Evolutionary conservation across 2,888 invertebrate genomes (phyloP).

Genomic region (Stenoptilia bipunctidactyla): DNA sequence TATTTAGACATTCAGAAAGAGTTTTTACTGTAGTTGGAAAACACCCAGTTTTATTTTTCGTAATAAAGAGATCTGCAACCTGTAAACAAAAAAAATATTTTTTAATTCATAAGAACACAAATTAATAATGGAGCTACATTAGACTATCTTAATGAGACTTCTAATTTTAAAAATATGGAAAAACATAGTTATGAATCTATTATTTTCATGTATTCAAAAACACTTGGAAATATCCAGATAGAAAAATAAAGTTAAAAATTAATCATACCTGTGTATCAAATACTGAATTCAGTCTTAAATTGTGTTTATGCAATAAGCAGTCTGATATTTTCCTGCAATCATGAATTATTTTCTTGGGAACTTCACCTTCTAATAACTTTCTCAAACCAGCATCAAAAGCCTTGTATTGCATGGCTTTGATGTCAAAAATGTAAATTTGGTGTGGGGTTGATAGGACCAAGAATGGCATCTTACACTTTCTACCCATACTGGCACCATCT

Average conservation of each 20-base stretch:
- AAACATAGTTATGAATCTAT: too few relatives aligned
- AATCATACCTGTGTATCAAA: conserved; percentile 71
- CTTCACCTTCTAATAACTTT: conserved; percentile 48
- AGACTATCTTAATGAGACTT: too few relatives aligned
- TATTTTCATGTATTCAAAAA: too few relatives aligned
- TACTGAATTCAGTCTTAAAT: conserved; percentile 65
- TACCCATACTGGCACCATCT: conserved; percentile 60
- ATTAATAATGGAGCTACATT: too few relatives aligned
- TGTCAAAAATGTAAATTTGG: conserved; percentile 63
- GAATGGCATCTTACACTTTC: conserved; percentile 63
- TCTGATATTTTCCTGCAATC: conserved; percentile 71
- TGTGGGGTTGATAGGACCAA: conserved; percentile 50
- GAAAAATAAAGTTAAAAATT: too few relatives aligned
- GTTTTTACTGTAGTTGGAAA: conserved; percentile 45
- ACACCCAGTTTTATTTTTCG: conserved; percentile 46
- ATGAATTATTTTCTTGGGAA: conserved; percentile 70
- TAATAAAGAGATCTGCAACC: conserved; percentile 63
- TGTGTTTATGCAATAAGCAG: conserved; percentile 70
- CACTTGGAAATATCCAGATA: too few relatives aligned
- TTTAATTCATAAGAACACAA: too few relatives aligned
- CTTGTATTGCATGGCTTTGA: conserved; percentile 57
- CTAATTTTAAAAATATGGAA: too few relatives aligned
- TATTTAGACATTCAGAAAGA: conserved; percentile 47
- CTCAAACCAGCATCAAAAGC: conserved; percentile 63
- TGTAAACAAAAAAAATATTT: too few relatives aligned